Base-by-base conservation (phyloP, 2,888 invertebrate genomes). In the Dicyrtoma fusca region DNA sequence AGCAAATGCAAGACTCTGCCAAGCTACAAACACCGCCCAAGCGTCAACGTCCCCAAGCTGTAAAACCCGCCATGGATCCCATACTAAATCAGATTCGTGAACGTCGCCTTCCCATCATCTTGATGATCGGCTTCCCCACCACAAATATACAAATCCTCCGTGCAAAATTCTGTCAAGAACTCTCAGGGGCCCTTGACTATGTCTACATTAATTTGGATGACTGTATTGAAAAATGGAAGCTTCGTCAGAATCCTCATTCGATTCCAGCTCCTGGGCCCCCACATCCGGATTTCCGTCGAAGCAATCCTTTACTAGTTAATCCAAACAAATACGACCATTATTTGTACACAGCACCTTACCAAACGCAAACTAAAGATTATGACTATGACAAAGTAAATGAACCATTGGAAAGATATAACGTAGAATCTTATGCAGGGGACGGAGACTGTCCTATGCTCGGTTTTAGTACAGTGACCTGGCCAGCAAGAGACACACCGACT, bases 141-240 rank as follows among this genome's bases (percentile, higher is more conserved):
- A 59, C 61, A 34, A 65, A 63, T 5, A 75, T 72, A 0, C 49
- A 64, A 14, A 25, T 65, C 1, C 70, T 74, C 44, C 72, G 76
- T 0, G 69, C 70, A 49, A 62, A 68, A 23, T 76, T 75, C 44
- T 70, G 72, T 25, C 61, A 73, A 17, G 70, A 76, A 74, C 51
- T 78, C 5, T 75, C 78, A 14, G 17, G 69, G 0, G 74, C 57
- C 6, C 71, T 76, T 11, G 66, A 68, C 26, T 78, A 68, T 42
- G 51, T 69, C 0, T 76, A 75, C 55, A 76, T 78, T 11, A 72
- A 75, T 51, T 63, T 78, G 1, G 75, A 76, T 63, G 75, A 76
- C 3, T 62, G 65, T 21, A 75, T 78, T 21, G 62, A 71, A 45
- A 65, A 69, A 13, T 78, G 78, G 78, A 71, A 65, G 17, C 61